Evolutionary conservation across 2,113 vertebrate genomes (phyloP), one percentile per base, ranked within the genome.

Genomic region (Leptodactylus fuscus): DNA sequence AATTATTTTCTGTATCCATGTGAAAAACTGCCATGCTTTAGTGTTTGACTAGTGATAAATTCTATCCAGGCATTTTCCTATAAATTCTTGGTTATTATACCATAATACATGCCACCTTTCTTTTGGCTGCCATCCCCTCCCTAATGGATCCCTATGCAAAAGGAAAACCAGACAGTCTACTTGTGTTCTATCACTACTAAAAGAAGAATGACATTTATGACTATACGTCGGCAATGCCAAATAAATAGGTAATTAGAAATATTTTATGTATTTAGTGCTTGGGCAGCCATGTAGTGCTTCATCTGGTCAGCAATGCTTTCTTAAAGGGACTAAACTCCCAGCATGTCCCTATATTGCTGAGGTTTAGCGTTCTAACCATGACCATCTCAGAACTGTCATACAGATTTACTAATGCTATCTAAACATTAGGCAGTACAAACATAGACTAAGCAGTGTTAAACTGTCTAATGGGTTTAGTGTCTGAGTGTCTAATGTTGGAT

Each of bases 61-160:
- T 69, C 18, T 69, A 69, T 38, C 15, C 15, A 8, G 34, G 15
- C 34, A 38, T 22, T 36, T 20, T 69, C 34, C 65, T 27, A 48
- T 46, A 41, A 75, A 75, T 48, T 48, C 41, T 48, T 18, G 16
- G 71, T 75, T 75, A 46, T 29, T 75, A 75, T 48, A 49, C 44
- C 41, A 75, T 75, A 75, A 49, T 48, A 48, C 71, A 22, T 48
- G 41, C 24, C 24, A 75, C 49, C n/a, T 16, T 74, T 75, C 11
- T 75, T 69, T 69, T 69, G 16, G 34, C 65, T 69, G 65, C 65
- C 65, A 69, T 69, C 65, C 34, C 8, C 34, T 36, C 6, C 32
- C 29, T 67, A 67, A 67, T 67, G 62, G 29, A 67, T 34, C 13
- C 32, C 20, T 44, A 44, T 71, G 27, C n/a, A n/a, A 71, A 71